Evolutionary conservation across 2,113 vertebrate genomes (phyloP), one percentile per base, ranked within the genome.

Genomic region (Malurus melanocephalus): DNA sequence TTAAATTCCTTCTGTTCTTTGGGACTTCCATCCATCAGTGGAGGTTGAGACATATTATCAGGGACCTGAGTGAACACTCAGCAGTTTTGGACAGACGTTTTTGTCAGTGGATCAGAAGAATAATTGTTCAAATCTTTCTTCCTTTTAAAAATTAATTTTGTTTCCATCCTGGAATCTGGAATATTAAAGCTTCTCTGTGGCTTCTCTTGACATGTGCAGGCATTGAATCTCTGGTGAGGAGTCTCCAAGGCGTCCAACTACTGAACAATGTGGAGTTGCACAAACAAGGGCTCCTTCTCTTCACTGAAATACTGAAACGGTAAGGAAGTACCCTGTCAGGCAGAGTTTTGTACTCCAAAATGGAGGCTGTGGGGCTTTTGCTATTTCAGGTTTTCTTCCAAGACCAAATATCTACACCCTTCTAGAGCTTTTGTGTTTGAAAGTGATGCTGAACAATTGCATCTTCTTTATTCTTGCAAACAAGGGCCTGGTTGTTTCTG

Each of bases 181-280:
- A 20, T 15, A 6, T 90, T 80, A 86, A 92, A 91, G 11, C 10
- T 7, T 3, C n/a, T 59, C 33, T 43, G 51, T 95, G 68, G 88
- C 57, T 87, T 79, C 59, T 81, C 69, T 87, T 91, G 51, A 69
- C 1, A 0, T 57, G 23, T 88, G 49, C 66, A 99, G 99, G 99
- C 68, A 98, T 99, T 18, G 99, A 99, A 92, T 97, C 98, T 48
- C 90, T 99, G 89, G 94, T 99, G 94, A 98, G 98, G 87, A 99
- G 99, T 95, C 96, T 99, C 51, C 98, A 97, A 73, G 94, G 92
- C 87, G 96, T 96, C 82, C 93, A 99, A 87, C 96, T 80, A 89
- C 78, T 98, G 94, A 98, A 97, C 94, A 99, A 98, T 49, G 78
- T 95, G 30, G 98, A 99, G 67, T 97, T 99, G 75, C 98, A 98